Base-by-base conservation (phyloP, 2,888 invertebrate species). In the Podabrus alpinus region DNA sequence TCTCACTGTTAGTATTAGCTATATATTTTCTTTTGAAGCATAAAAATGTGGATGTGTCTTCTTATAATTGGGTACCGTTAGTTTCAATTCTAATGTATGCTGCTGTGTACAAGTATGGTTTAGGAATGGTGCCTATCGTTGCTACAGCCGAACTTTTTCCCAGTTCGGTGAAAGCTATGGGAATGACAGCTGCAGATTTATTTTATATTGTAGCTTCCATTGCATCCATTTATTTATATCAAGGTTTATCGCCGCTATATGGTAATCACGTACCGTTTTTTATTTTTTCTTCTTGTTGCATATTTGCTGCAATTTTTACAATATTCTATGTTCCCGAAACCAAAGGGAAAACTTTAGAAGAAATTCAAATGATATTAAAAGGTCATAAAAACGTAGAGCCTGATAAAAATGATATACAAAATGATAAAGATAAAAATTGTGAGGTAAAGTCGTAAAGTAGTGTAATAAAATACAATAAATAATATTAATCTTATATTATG, bases 141-240 rank as follows among this genome's bases (percentile, higher is more conserved):
- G 81, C 86, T 72, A 86, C 86, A 13, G 86, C 86, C 1, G 87
- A 87, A 80, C 74, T 87, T 9, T 87, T 87, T 75, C 86, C 87
- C 1, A 84, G 86, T 2, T 85, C 85, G 29, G 83, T 87, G 13
- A 87, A 87, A 81, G 87, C 86, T 2, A 83, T 86, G 74, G 86
- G 86, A 4, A 29, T 67, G 15, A 11, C 24, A n/a, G 1, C 13
- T 15, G 15, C 67, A 16, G 24, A 29, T 25, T n/a, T 21, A 7
- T 25, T 15, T n/a, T 25, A 25, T 24, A n/a, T 67, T 24, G 3
- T 67, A 9, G 21, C 9, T 13, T 15, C 25, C n/a, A 15, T 67
- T 25, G 1, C n/a, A 25, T 67, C 67, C 2, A 15, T 67, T 15
- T 16, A 16, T n/a, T 24, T 67, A 7, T 67, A 29, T 10, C 67